Evolutionary conservation across 2,888 invertebrate genomes (phyloP).

Genomic region (Eurytoma adleriae): DNA sequence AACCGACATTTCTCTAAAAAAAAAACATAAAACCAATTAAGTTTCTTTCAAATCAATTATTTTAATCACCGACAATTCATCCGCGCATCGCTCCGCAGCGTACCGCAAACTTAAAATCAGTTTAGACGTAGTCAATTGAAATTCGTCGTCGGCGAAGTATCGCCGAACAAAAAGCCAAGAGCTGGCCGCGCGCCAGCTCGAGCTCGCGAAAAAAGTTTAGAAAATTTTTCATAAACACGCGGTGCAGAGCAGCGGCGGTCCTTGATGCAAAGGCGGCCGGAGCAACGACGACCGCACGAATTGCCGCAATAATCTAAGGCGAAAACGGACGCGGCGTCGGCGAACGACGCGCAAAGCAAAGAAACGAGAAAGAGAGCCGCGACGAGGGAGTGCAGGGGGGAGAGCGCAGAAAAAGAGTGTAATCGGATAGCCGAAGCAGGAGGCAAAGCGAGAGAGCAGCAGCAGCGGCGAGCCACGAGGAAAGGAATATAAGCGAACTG

Average conservation of each 20-base stretch:
- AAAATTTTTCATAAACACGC: constrained; percentile 26
- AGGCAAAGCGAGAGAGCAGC: background rate
- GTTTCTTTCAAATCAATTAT: no score
- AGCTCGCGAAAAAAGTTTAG: constrained; percentile 7
- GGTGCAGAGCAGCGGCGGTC: background rate
- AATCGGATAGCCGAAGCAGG: constrained; percentile 54
- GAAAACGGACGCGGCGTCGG: constrained; percentile 27
- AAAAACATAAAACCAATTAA: no score
- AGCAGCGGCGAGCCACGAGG: constrained; percentile 1
- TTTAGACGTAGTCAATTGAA: no score
- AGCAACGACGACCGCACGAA: constrained; percentile 12
- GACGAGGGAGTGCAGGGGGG: constrained; percentile 29
- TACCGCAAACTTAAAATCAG: no score
- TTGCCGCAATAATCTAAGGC: constrained; percentile 51
- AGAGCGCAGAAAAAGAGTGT: constrained; percentile 51
- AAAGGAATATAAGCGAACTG: background rate
- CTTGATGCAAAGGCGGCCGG: constrained; percentile 19
- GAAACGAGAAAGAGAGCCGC: constrained; percentile 41
- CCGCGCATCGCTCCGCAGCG: no score
- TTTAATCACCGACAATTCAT: no score
- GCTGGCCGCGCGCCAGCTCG: background rate
- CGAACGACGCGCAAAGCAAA: constrained; percentile 22
- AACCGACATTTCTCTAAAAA: background rate
- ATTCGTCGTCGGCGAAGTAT: no score
- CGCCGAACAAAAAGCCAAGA: no score